These are phyloP conservation scores for Cheilosia urbana DNA, from an alignment of 2,888 invertebrate genomes.

Conservation along the genomic window DNA sequence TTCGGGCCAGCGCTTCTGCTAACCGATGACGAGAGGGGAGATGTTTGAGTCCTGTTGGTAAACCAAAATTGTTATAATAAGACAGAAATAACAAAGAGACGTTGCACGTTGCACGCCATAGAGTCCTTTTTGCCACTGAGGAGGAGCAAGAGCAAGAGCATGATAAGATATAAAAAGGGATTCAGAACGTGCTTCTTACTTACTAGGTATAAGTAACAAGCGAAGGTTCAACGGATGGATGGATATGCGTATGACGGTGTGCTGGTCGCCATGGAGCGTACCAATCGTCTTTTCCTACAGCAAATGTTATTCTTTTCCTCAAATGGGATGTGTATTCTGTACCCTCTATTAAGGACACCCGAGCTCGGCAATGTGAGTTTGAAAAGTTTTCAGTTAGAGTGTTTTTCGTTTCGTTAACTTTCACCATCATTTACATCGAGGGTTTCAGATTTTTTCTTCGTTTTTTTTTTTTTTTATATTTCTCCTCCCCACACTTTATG, in stretches of 20 bases:
- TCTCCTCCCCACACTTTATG: not conserved
- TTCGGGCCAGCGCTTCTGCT: constrained; percentile 28
- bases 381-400: constrained; percentile 71
- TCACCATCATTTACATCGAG: constrained; percentile 71
- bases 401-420: constrained; percentile 71
- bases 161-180: constrained; percentile 35
- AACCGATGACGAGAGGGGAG: not conserved
- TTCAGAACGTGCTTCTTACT: constrained; percentile 33
- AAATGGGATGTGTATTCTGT: constrained; percentile 28
- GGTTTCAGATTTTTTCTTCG: constrained; percentile 11
- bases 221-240: constrained; percentile 26
- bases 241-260: constrained; percentile 8
- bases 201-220: not conserved
- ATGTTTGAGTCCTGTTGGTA: constrained; percentile 50
- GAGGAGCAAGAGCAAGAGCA: constrained; percentile 28
- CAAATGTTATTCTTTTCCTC: constrained; percentile 43
- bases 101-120: constrained; percentile 25
- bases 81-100: constrained; percentile 27
- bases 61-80: constrained; percentile 65
- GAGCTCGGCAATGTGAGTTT: constrained; percentile 47
- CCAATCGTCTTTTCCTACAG: constrained; percentile 16
- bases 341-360: constrained; percentile 3
- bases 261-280: constrained; percentile 28
- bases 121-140: not conserved
- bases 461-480: constrained; percentile 13